Evolutionary conservation across 92 coral and sea anemone genomes (phyloP).

Genomic region (Porites divaricata): DNA sequence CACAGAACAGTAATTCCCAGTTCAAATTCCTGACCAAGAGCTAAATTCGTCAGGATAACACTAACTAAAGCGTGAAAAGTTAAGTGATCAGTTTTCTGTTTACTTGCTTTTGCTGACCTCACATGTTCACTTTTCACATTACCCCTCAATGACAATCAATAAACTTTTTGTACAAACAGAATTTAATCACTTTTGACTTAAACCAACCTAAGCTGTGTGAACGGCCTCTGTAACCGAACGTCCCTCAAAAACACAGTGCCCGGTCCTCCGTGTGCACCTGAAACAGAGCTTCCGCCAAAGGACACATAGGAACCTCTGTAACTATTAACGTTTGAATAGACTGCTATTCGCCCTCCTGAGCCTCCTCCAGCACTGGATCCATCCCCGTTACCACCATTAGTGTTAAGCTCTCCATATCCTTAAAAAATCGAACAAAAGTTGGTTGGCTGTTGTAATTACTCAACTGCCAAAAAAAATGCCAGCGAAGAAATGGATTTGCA

Average conservation of each 20-base stretch:
- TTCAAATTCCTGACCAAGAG: too few species aligned
- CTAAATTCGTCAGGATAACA: too few species aligned
- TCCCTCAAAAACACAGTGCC: slow-evolving; percentile 87
- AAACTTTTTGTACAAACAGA: too few species aligned
- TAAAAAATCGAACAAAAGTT: background rate
- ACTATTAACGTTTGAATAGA: slow-evolving; percentile 51
- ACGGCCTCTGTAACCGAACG: slow-evolving; percentile 68
- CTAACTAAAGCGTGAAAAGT: too few species aligned
- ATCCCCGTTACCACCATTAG: slow-evolving; percentile 87
- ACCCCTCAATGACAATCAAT: too few species aligned
- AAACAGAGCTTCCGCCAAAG: slow-evolving; percentile 74
- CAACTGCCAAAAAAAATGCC: background rate
- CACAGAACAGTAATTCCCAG: too few species aligned
- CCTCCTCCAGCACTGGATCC: slow-evolving; percentile 91
- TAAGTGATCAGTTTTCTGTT: too few species aligned
- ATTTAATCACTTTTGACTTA: too few species aligned
- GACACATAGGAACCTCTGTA: slow-evolving; percentile 77
- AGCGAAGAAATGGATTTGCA: too few species aligned
- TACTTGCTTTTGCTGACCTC: too few species aligned
- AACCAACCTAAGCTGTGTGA: slow-evolving; percentile 61
- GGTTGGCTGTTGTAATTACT: background rate
- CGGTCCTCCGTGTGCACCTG: slow-evolving; percentile 86
- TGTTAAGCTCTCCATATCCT: slow-evolving; percentile 87
- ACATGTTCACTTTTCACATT: too few species aligned
- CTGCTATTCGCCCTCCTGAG: slow-evolving; percentile 93